Conservation (phyloP, 2,888 invertebrate genomes). For the Spilosoma lubricipeda region DNA sequence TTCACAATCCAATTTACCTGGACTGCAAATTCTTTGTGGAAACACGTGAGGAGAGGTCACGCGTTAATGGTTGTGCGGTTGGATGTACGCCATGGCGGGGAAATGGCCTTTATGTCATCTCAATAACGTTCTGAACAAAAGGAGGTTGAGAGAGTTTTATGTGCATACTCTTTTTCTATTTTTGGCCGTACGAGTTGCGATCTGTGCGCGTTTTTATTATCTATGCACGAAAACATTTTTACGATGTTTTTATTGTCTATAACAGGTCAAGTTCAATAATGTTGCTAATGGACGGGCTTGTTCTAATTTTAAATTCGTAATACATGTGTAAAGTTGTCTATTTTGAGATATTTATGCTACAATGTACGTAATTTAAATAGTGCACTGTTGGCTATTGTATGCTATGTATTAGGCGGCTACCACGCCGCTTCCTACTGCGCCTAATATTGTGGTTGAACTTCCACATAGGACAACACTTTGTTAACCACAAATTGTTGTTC, state of each 20-base stretch:
- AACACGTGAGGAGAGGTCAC: conserved; percentile 19
- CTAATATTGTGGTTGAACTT: too few relatives aligned
- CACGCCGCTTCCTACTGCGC: too few relatives aligned
- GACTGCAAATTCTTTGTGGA: conserved; percentile 35
- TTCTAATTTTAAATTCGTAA: conserved; percentile 16
- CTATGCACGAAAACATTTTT: conserved; percentile 26
- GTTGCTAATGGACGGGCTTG: conserved; percentile 15
- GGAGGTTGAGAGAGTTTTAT: conserved; percentile 43
- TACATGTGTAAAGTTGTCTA: background rate
- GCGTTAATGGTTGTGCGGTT: conserved; percentile 51
- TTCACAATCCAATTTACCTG: conserved; percentile 21
- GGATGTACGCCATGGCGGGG: conserved; percentile 69
- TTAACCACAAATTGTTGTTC: too few relatives aligned
- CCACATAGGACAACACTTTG: too few relatives aligned
- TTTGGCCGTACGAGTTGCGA: conserved; percentile 32
- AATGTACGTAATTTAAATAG: background rate
- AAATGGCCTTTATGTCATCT: conserved; percentile 74
- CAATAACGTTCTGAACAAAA: conserved; percentile 70
- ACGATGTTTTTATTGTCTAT: conserved; percentile 32
- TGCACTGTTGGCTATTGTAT: too few relatives aligned
- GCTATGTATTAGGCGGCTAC: too few relatives aligned
- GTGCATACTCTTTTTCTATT: conserved; percentile 40
- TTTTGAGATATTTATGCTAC: background rate
- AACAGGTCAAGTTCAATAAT: conserved; percentile 22
- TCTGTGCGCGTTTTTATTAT: conserved; percentile 24